Conservation (phyloP, 1,140 invertebrate species). For the Pemphigus obesinymphae region DNA sequence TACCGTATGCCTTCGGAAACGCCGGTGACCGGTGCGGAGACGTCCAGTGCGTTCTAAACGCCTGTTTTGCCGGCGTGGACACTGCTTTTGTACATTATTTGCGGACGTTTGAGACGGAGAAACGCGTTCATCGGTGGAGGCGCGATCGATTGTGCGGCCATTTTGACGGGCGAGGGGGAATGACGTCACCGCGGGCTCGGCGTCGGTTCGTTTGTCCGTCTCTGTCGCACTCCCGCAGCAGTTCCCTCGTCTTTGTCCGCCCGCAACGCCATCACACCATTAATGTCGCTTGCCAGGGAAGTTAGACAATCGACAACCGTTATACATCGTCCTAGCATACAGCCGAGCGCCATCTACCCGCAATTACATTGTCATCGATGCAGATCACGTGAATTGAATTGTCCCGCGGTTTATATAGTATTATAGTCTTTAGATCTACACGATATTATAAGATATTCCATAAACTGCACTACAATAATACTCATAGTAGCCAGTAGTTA, state of each 20-base stretch:
- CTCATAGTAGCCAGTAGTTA: no score
- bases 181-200: constrained; percentile 19
- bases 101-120: constrained; percentile 40
- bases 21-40: constrained; percentile 34
- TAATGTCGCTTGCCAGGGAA: neutral
- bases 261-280: constrained; percentile 24
- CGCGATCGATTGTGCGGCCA: constrained; percentile 41
- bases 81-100: constrained; percentile 35
- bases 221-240: neutral
- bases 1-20: constrained; percentile 40
- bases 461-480: no score
- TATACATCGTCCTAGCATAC: neutral
- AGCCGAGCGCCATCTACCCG: neutral
- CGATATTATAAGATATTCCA: no score
- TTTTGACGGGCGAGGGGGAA: constrained; percentile 41
- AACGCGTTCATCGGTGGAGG: constrained; percentile 32
- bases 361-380: no score
- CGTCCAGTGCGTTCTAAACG: constrained; percentile 37
- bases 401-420: no score
- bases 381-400: no score
- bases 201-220: constrained; percentile 18
- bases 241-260: constrained; percentile 21
- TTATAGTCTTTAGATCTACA: no score
- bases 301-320: neutral
- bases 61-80: constrained; percentile 22